phyloP scores from a whole-genome alignment of 2,113 vertebrate genomes.

The Noturus placidus region DNA sequence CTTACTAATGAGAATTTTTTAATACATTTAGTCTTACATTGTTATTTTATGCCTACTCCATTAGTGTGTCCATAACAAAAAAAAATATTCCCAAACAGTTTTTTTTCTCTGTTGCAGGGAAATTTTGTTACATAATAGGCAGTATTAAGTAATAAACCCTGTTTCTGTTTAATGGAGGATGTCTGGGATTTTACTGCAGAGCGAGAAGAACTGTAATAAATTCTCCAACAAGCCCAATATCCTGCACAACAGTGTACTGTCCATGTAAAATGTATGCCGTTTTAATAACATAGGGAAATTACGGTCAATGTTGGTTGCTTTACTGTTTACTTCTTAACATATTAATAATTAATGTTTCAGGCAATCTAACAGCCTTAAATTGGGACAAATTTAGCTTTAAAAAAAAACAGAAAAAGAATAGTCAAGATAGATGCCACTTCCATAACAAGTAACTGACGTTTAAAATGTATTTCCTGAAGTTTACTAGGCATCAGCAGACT shows the following conservation, averaged over 20 bases:
- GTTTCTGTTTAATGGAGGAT: background rate
- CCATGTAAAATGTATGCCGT: background rate
- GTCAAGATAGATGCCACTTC: background rate
- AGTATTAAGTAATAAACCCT: background rate
- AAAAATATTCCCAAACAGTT: too few species aligned
- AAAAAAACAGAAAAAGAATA: background rate
- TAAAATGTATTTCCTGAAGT: background rate
- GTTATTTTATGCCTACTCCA: background rate
- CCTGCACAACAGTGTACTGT: background rate
- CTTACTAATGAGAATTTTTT: background rate
- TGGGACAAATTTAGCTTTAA: background rate
- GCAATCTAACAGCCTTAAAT: background rate
- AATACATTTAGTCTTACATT: background rate
- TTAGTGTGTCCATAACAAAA: background rate
- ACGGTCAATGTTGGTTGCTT: background rate
- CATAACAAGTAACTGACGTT: background rate
- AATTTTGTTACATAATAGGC: background rate
- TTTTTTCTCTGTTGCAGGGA: too few species aligned
- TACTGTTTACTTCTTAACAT: background rate
- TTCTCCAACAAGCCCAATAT: background rate
- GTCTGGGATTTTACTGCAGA: background rate
- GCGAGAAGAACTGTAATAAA: background rate
- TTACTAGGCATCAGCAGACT: background rate
- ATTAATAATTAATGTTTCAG: background rate
- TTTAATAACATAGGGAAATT: background rate